Evolutionary conservation across 2,888 invertebrate species (phyloP), one percentile per base, ranked within the genome.

Genomic region (Drosophila kanekoi): DNA sequence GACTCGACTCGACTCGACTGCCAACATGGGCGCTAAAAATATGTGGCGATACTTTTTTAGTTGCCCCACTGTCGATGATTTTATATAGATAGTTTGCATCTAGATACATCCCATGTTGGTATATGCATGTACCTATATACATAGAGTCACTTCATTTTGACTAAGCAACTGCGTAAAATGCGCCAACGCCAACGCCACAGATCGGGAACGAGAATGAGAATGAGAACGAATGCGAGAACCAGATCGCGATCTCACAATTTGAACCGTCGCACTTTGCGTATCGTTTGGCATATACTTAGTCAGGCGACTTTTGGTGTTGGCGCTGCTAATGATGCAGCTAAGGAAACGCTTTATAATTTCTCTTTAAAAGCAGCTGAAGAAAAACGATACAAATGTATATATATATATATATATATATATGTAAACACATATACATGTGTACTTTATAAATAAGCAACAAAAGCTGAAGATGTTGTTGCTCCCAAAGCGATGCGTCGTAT

Each of bases 301-400:
- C 87, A 87, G 83, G 88, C 64, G 86, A 88, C 88, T 89, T 90
- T 87, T 89, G 91, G 91, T 91, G 91, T 91, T 91, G 90, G 88
- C 84, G 88, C 87, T 91, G 87, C 88, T 90, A 90, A 91, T 91
- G 91, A 91, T 91, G 92, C 92, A 88, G 87, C 90, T 85, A 86
- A 89, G 90, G 89, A 91, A 91, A 90, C 91, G 91, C 90, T 91
- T 91, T 90, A 91, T 91, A 90, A 90, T 91, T 90, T 89, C 78
- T 86, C 78, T 84, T 87, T 88, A 88, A 89, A 74, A 66, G 67
- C 81, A 71, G 67, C 69, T 58, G 41, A 49, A 60, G 41, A 49
- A 59, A 32, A 41, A 28, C 51, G 18, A 57, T 38, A 52, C 37
- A 61, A 16, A 62, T 5, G 51, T 18, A 59, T 16, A 61, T 16